Conservation (phyloP, 2,797 vertebrate species). For the Cirrhinus molitorella region DNA sequence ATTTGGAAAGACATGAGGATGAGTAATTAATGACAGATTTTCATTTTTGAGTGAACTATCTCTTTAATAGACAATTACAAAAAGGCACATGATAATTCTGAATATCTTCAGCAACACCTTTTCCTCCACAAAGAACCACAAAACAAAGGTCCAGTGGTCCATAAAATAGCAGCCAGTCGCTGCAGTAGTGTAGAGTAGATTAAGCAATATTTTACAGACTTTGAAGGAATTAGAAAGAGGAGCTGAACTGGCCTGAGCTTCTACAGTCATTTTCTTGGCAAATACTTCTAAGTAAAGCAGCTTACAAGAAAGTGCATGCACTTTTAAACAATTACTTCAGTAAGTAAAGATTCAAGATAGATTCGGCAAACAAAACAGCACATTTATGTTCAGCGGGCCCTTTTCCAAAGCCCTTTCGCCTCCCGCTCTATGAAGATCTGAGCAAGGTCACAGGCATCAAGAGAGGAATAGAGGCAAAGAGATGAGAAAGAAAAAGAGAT, state of each 20-base stretch:
- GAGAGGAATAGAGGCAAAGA: conserved; percentile 18
- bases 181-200: neutral
- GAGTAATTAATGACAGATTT: too few species aligned
- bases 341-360: neutral
- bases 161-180: neutral
- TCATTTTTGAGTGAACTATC: too few species aligned
- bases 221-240: conserved; percentile 1
- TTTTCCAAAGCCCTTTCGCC: conserved; percentile 4
- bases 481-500: conserved; percentile 23
- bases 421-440: neutral
- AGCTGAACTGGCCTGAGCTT: neutral
- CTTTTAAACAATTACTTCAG: conserved; percentile 32
- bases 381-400: neutral
- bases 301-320: conserved; percentile 9
- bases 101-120: neutral
- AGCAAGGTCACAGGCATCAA: conserved; percentile 10
- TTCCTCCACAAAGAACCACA: neutral
- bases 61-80: neutral
- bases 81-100: neutral
- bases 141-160: neutral
- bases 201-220: neutral
- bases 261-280: neutral
- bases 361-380: conserved; percentile 5
- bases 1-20: too few species aligned
- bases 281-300: neutral